Evolutionary conservation across 2,888 invertebrate species (phyloP), one percentile per base, ranked within the genome.

Genomic region (Acholoe squamosa): DNA sequence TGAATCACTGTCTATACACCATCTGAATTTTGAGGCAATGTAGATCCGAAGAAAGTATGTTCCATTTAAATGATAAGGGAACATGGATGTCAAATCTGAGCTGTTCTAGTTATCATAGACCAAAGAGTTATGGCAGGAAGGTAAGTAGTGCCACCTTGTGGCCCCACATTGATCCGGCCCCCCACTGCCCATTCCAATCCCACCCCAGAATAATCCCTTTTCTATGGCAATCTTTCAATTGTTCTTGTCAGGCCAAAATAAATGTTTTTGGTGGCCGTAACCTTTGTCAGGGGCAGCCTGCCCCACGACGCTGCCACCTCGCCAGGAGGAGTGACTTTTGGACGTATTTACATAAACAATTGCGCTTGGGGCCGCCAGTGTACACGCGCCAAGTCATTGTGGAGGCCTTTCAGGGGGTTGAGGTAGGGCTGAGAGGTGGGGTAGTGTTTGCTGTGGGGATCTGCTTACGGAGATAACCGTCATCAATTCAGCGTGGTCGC

Each of bases 141-240:
- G 19, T 61, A 61, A 14, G 61, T 19, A 14, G 61, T n/a, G n/a
- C 61, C 61, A n/a, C 22, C 61, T 3, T n/a, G 61, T n/a, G n/a
- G 19, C n/a, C 61, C 61, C 61, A 61, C 19, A 61, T 61, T 25
- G 31, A 71, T 71, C n/a, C 31, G n/a, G 7, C 28, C 71, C 28
- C 25, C 28, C 71, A 71, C 14, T 28, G n/a, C 31, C 71, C 71
- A 28, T n/a, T 5, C 31, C 28, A n/a, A 71, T 14, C 28, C 71
- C 71, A 28, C 71, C 71, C 28, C 71, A 25, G 31, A 61, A 71
- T 71, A 43, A 84, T 84, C 84, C 43, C 43, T 84, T 84, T 34
- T 84, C 84, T 51, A 84, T 84, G 84, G 51, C 84, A 84, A 51
- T 34, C 84, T 34, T 84, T 84, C 84, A 51, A 84, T 84, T 84